Percentiles rank a stretch among this genome's conserved stretches.
Conservation (phyloP, 2,113 vertebrate species). For the Todiramphus saurophagus region DNA sequence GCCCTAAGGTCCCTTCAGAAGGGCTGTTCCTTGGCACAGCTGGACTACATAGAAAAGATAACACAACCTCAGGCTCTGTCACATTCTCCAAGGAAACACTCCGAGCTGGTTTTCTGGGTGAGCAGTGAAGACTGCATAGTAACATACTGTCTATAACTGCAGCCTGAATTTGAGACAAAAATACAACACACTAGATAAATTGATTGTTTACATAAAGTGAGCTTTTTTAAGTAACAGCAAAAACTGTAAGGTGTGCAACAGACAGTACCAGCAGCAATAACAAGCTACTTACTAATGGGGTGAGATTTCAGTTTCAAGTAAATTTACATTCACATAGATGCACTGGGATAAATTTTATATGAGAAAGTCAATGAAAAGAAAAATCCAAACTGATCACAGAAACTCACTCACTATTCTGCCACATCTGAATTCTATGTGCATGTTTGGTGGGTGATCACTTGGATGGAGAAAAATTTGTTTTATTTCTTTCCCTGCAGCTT, state of each 20-base stretch:
- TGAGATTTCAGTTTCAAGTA: background rate
- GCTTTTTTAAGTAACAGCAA: background rate
- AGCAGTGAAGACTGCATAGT: background rate
- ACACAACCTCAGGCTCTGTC: background rate
- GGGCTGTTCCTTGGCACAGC: background rate
- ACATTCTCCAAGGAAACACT: rapidly evolving
- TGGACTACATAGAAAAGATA: background rate
- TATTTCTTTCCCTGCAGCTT: constrained; percentile 46
- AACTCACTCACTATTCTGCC: background rate
- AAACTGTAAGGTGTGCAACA: background rate
- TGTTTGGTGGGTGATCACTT: constrained; percentile 24
- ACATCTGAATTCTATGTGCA: constrained; percentile 27
- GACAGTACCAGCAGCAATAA: background rate
- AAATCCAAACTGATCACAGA: background rate
- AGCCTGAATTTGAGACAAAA: background rate
- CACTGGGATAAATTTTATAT: background rate
- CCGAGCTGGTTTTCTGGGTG: background rate
- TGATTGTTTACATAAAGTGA: background rate
- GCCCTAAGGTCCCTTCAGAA: rapidly evolving
- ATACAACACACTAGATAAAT: background rate
- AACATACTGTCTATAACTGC: background rate
- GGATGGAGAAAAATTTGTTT: constrained; percentile 29
- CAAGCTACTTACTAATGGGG: background rate
- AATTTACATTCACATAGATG: constrained; percentile 8
- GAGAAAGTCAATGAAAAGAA: constrained; percentile 1